These are phyloP conservation scores for Pipra filicauda DNA, from an alignment of 2,113 vertebrate species.

Conservation along the genomic window DNA sequence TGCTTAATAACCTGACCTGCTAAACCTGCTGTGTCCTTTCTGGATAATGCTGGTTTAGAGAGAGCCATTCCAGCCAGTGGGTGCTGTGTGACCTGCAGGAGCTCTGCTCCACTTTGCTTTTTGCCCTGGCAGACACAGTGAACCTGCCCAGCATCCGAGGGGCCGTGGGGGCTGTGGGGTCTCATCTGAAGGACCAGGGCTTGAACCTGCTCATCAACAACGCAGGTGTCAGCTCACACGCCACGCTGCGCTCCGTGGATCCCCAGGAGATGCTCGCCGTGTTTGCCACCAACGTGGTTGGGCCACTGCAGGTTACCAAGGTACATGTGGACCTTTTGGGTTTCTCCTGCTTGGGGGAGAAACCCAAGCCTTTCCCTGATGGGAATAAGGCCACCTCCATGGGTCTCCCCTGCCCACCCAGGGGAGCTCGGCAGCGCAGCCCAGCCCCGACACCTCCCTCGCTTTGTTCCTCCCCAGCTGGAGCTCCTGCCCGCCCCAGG, in stretches of 20 bases:
- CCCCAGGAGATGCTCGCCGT: background rate
- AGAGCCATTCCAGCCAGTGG: background rate
- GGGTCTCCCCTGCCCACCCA: background rate
- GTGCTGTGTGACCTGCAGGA: background rate
- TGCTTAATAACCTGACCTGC: background rate
- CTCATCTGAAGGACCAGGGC: constrained; percentile 34
- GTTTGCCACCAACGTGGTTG: constrained; percentile 13
- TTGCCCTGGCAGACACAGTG: background rate
- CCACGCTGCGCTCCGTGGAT: background rate
- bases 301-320: constrained; percentile 56
- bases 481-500: background rate
- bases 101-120: background rate
- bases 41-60: background rate
- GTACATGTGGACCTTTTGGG: background rate
- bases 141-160: background rate
- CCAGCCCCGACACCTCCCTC: background rate
- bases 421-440: background rate
- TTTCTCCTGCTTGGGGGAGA: background rate
- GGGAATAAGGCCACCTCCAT: background rate
- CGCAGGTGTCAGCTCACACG: background rate
- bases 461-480: background rate
- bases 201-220: constrained; percentile 68
- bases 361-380: too few relatives aligned
- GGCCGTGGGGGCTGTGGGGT: background rate
- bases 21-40: background rate